phyloP scores from a whole-genome alignment of 2,888 invertebrate species.

The Siphonodentalium dalli region DNA sequence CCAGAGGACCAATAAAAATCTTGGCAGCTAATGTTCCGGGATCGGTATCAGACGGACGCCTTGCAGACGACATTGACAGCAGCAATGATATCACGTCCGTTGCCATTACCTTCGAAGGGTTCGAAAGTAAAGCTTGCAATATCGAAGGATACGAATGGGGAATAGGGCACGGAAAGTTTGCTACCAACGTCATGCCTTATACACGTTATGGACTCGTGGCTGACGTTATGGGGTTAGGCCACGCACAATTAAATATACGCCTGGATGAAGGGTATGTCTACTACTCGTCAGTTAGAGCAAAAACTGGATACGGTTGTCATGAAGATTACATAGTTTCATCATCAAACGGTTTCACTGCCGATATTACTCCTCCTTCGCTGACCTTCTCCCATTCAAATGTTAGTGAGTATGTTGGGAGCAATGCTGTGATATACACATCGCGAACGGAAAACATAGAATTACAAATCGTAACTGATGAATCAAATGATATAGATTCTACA shows the following conservation, averaged over 20 bases:
- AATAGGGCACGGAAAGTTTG: conserved; percentile 37
- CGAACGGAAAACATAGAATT: too few relatives aligned
- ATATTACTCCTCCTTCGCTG: too few relatives aligned
- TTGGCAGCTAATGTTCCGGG: conserved; percentile 39
- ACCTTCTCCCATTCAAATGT: too few relatives aligned
- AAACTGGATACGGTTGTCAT: conserved; percentile 37
- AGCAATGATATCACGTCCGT: conserved; percentile 37
- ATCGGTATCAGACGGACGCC: conserved; percentile 39
- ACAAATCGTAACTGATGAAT: too few relatives aligned
- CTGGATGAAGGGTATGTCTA: conserved; percentile 36
- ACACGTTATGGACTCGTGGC: conserved; percentile 43
- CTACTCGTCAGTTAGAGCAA: conserved; percentile 39
- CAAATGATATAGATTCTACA: too few relatives aligned
- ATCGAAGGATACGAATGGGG: conserved; percentile 46
- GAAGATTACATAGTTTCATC: conserved; percentile 40
- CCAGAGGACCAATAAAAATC: conserved; percentile 30
- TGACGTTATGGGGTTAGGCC: conserved; percentile 35
- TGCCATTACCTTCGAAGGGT: conserved; percentile 42
- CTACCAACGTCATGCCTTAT: conserved; percentile 39
- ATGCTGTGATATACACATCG: too few relatives aligned
- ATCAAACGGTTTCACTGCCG: conserved; percentile 42
- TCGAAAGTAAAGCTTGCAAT: conserved; percentile 44
- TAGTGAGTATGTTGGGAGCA: too few relatives aligned
- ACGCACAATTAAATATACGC: conserved; percentile 36
- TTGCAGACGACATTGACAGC: conserved; percentile 31